These are phyloP conservation scores for Parapristionchus giblindavisi DNA, from an alignment of 2,888 invertebrate genomes.

Conservation along the genomic window DNA sequence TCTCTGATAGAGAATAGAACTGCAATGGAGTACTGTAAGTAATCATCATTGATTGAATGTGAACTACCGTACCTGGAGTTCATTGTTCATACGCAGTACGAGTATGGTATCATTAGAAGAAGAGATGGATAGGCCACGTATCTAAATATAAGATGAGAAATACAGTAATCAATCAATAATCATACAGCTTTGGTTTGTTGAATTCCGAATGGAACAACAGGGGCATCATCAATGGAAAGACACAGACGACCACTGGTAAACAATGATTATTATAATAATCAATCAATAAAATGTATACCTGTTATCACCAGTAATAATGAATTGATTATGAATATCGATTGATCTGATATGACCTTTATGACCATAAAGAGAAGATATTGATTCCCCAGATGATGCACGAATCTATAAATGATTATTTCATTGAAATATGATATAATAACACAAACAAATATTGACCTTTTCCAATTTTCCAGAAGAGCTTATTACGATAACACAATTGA, in stretches of 20 bases:
- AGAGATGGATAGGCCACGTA: no score
- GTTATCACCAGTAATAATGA: conserved; percentile 19
- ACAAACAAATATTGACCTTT: background rate
- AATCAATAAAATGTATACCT: background rate
- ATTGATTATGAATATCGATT: background rate
- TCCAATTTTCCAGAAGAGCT: conserved; percentile 6
- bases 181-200: background rate
- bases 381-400: background rate
- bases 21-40: no score
- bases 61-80: no score
- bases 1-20: background rate
- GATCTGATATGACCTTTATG: conserved; percentile 9
- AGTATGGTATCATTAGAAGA: no score
- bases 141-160: no score
- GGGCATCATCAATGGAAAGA: background rate
- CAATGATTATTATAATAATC: background rate
- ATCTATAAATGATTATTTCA: background rate
- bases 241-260: conserved; percentile 27
- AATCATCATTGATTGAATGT: no score
- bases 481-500: background rate
- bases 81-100: no score
- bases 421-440: background rate
- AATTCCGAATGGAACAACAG: background rate
- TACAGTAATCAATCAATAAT: background rate
- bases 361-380: background rate